Base-by-base conservation (phyloP, 1,140 invertebrate species). In the Trichonephila clavipes region DNA sequence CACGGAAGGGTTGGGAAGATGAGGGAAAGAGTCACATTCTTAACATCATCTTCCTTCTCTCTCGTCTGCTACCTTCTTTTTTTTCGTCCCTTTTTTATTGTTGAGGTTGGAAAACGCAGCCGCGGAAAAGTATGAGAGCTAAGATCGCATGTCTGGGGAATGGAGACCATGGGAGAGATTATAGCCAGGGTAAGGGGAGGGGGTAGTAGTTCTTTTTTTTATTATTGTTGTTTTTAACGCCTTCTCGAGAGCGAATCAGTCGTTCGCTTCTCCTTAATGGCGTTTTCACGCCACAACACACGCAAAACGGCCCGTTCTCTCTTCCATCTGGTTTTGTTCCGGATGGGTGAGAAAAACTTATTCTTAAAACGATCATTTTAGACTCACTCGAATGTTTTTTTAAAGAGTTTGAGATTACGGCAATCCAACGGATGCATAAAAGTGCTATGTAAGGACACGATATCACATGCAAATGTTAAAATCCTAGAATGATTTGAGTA, bases 1-100 rank as follows among this genome's bases (percentile, higher is more conserved):
- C 90, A 91, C 81, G 90, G 24, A 91, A 69, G 66, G n/a, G 66
- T 69, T 69, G n/a, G 66, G 66, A 91, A 34, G 77, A 81, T 34
- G 59, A 77, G 59, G 44, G 34, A 28, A 14, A 81, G 40, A 64
- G 88, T 44, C 62, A 88, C 62, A 90, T 61, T 77, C 58, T 90
- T 14, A 51, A 81, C 28, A 81, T 81, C 87, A 40, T 87, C 85
- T 28, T 51, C 85, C 21, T 7, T 10, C 18, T 14, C 12, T 40
- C 58, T 85, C 28, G 51, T 85, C 21, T 51, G 51, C 7, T 51
- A 10, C 82, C 51, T 51, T 83, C 10, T 16, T 12, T 7, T 18
- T 12, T 77, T 40, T 40, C 82, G 10, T 7, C 2, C 40, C 21
- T 51, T 58, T n/a, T 51, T 83, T 40, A 40, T 44, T 51, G 18